A percentile compares a stretch with the other conserved stretches of the same genome.
Evolutionary conservation across 2,797 vertebrate species (phyloP).

Genomic region (Hemibagrus guttatus): DNA sequence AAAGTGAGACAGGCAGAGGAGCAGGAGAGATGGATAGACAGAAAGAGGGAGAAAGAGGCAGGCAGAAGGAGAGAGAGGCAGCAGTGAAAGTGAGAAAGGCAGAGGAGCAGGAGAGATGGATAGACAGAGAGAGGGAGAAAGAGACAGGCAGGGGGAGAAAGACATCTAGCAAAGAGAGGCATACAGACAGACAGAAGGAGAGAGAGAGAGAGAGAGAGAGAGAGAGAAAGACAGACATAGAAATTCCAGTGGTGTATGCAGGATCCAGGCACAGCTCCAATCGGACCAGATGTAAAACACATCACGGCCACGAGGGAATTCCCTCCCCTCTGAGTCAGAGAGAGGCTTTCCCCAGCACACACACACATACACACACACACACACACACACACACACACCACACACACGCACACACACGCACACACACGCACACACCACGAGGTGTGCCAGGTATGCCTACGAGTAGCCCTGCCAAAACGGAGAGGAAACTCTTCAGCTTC

Average conservation of each 20-base stretch:
- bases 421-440: slow-evolving; percentile 69
- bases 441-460: slow-evolving; percentile 76
- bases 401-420: slow-evolving; percentile 68
- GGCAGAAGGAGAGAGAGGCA: not conserved
- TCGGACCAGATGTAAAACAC: slow-evolving; percentile 86
- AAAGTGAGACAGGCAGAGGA: too few relatives aligned
- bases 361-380: slow-evolving; percentile 69
- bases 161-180: too few relatives aligned
- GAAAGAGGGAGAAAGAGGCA: not conserved
- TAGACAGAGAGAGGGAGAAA: not conserved
- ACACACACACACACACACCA: slow-evolving; percentile 64
- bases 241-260: slow-evolving; percentile 66
- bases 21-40: not conserved
- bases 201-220: not conserved
- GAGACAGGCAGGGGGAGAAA: not conserved
- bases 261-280: slow-evolving; percentile 75
- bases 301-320: slow-evolving; percentile 91
- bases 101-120: not conserved
- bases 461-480: slow-evolving; percentile 62
- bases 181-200: not conserved
- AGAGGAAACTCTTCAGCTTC: slow-evolving; percentile 42
- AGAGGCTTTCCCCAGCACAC: slow-evolving; percentile 87
- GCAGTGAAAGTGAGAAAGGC: too few relatives aligned
- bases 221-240: not conserved
- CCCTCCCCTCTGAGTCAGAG: slow-evolving; percentile 84